Evolutionary conservation across 1,140 invertebrate genomes (phyloP).

Genomic region (Cryptotermes secundus): DNA sequence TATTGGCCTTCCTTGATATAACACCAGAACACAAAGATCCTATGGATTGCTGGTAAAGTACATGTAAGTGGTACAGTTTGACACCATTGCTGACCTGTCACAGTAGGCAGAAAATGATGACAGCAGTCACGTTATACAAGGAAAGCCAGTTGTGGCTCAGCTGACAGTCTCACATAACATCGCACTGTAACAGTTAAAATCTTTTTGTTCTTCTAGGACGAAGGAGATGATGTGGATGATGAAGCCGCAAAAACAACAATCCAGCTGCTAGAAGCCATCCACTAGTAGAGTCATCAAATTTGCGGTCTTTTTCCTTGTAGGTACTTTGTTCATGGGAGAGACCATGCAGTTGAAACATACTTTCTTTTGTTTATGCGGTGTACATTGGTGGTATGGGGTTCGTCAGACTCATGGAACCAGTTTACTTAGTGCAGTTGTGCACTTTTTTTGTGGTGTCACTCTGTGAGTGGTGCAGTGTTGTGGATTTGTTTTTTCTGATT

Average conservation of each 20-base stretch:
- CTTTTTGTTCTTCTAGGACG: conserved; percentile 27
- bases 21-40: neutral
- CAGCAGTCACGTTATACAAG: no score
- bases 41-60: no score
- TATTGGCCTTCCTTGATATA: neutral
- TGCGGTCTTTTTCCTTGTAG: neutral
- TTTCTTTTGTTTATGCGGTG: neutral
- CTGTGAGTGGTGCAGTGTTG: conserved; percentile 6
- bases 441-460: neutral
- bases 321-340: neutral
- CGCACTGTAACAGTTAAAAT: neutral
- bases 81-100: no score
- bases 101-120: no score
- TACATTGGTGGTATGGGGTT: neutral
- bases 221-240: conserved; percentile 30
- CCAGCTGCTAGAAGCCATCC: conserved; percentile 35
- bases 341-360: neutral
- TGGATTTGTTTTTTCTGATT: neutral
- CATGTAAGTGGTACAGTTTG: no score
- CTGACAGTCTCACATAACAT: no score
- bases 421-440: neutral
- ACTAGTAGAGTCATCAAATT: conserved; percentile 10
- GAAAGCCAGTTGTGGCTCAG: no score
- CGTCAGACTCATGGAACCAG: neutral
- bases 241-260: conserved; percentile 35